A percentile compares a stretch with the other conserved stretches of the same genome.
Evolutionary conservation across 2,113 vertebrate species (phyloP).

Genomic region (Halichoerus grypus): DNA sequence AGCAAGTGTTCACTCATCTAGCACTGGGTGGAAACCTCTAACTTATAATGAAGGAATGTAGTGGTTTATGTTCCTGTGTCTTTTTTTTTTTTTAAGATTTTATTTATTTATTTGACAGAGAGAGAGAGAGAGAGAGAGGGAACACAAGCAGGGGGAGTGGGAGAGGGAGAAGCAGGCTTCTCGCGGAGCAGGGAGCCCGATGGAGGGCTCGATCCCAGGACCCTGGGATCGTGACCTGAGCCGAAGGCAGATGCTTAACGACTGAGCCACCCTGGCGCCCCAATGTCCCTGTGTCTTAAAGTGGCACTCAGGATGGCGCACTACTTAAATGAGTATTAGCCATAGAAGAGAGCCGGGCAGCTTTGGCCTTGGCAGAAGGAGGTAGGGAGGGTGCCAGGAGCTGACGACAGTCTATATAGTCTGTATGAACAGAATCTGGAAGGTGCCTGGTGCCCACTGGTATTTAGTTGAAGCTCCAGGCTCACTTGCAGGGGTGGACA

Average conservation of each 20-base stretch:
- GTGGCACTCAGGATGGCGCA: not conserved
- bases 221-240: too few relatives aligned
- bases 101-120: too few relatives aligned
- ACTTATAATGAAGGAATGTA: rapidly evolving
- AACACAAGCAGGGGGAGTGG: too few relatives aligned
- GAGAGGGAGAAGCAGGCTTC: too few relatives aligned
- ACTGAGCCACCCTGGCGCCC: too few relatives aligned
- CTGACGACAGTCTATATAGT: not conserved
- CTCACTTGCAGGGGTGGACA: rapidly evolving
- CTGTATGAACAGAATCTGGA: not conserved
- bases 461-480: not conserved
- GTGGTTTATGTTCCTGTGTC: not conserved
- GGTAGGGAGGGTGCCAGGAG: too few relatives aligned
- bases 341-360: rapidly evolving
- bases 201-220: too few relatives aligned
- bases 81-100: too few relatives aligned
- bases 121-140: too few relatives aligned
- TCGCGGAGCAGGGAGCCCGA: too few relatives aligned
- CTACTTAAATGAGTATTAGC: not conserved
- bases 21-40: not conserved
- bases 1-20: not conserved
- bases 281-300: not conserved
- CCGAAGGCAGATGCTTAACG: too few relatives aligned
- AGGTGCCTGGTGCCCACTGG: too few relatives aligned
- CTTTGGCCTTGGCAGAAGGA: not conserved